Conservation (phyloP, 2,888 invertebrate genomes). For the Halictus quadricinctus region DNA sequence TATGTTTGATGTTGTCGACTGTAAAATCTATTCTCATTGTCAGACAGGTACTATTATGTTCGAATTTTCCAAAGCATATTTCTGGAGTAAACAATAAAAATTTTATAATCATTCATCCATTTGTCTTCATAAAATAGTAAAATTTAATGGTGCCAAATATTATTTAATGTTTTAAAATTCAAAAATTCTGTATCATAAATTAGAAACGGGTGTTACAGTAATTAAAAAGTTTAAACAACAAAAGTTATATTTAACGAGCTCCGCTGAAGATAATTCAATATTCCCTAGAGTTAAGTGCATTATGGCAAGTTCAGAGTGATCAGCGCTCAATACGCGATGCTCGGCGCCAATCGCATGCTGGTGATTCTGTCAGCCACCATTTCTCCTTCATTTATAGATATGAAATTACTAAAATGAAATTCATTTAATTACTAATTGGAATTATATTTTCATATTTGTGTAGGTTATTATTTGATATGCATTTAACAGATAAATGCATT, state of each 20-base stretch:
- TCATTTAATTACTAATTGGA: neutral
- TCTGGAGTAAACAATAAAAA: neutral
- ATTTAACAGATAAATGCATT: neutral
- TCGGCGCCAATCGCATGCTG: conserved; percentile 29
- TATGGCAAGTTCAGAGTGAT: conserved; percentile 42
- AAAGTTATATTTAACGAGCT: conserved; percentile 22
- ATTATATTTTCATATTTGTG: no score
- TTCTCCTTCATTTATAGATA: neutral
- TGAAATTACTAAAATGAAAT: neutral
- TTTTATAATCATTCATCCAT: neutral
- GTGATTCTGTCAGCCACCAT: conserved; percentile 12
- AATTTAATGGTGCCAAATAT: neutral
- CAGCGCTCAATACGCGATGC: conserved; percentile 19
- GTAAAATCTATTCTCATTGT: neutral
- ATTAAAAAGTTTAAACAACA: conserved; percentile 12
- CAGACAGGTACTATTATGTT: neutral
- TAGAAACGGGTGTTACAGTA: neutral
- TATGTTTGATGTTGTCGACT: neutral
- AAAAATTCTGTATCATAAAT: neutral
- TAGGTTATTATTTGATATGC: neutral
- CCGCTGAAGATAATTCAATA: conserved; percentile 25
- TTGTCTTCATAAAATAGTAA: neutral
- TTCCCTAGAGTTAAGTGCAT: conserved; percentile 38
- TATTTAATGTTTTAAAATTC: neutral
- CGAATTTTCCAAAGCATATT: neutral